These are phyloP conservation scores for Pseudomyrmex pallidus DNA, from an alignment of 1,140 invertebrate species.

Conservation along the genomic window DNA sequence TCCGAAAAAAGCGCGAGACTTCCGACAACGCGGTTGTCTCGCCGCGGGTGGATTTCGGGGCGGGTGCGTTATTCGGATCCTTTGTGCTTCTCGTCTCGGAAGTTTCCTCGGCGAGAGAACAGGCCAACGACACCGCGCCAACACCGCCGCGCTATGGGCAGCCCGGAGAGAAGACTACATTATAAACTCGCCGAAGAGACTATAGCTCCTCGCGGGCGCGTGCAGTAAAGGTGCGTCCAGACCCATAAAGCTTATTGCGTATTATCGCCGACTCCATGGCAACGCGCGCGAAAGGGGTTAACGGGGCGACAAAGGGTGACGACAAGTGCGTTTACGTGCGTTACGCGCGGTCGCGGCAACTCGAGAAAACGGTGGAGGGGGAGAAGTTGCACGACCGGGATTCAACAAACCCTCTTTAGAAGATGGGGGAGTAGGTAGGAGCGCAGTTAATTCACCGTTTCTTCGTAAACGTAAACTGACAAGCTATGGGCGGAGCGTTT, in stretches of 20 bases:
- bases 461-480: slow-evolving; percentile 27
- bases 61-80: slow-evolving; percentile 39
- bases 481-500: neutral
- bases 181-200: slow-evolving; percentile 54
- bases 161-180: slow-evolving; percentile 45
- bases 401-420: neutral
- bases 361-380: too few relatives aligned
- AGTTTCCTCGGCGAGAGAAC: slow-evolving; percentile 47
- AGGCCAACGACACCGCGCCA: slow-evolving; percentile 46
- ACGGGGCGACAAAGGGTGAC: neutral
- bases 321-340: slow-evolving; percentile 22
- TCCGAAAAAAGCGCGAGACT: slow-evolving; percentile 34
- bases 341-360: too few relatives aligned
- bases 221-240: slow-evolving; percentile 52
- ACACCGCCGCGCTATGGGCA: slow-evolving; percentile 35
- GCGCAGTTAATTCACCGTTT: neutral
- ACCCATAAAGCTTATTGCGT: slow-evolving; percentile 16
- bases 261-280: neutral
- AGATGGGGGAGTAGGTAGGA: neutral
- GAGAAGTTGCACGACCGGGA: too few relatives aligned
- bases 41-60: neutral
- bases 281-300: neutral
- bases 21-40: slow-evolving; percentile 19
- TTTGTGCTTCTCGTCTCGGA: slow-evolving; percentile 42
- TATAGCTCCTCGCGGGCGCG: slow-evolving; percentile 41